A percentile compares a stretch with the other conserved stretches of the same genome.
These are phyloP conservation scores for Steinernema scapterisci DNA, from an alignment of 2,888 invertebrate species.

Conservation along the genomic window DNA sequence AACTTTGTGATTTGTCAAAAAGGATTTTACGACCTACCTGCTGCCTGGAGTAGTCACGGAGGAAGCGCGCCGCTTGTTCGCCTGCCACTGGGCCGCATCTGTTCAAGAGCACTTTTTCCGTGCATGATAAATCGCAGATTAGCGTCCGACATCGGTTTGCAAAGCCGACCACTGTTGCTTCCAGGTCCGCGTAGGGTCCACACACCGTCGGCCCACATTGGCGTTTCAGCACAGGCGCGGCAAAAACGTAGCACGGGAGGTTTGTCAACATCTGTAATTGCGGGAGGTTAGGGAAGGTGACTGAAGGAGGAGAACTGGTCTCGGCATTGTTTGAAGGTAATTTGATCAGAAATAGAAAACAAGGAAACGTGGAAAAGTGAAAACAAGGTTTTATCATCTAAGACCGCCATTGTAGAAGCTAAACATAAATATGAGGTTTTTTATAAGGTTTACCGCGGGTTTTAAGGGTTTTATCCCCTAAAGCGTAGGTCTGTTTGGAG, in stretches of 20 bases:
- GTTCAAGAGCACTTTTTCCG: constrained; percentile 52
- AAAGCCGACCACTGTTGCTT: constrained; percentile 56
- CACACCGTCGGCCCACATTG: constrained; percentile 58
- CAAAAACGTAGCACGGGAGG: constrained; percentile 55
- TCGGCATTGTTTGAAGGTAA: too few species aligned
- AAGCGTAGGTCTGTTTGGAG: too few species aligned
- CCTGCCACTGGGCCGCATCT: constrained; percentile 55
- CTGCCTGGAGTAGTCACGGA: constrained; percentile 61
- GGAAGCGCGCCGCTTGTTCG: constrained; percentile 51
- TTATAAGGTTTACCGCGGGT: too few species aligned
- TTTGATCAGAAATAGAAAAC: not conserved
- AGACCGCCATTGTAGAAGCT: too few species aligned
- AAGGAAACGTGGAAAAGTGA: not conserved
- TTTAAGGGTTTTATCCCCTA: too few species aligned
- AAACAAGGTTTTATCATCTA: too few species aligned
- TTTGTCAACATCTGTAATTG: constrained; percentile 61
- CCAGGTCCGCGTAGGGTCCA: constrained; percentile 58
- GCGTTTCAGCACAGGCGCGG: constrained; percentile 58
- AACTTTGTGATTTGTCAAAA: too few species aligned
- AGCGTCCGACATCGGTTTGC: constrained; percentile 61
- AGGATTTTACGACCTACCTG: constrained; percentile 52
- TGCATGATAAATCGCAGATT: constrained; percentile 64
- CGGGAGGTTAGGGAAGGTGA: too few species aligned
- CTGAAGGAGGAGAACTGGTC: too few species aligned
- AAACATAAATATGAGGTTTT: too few species aligned